Percentiles rank a stretch among this genome's conserved stretches.
Conservation (phyloP, 2,797 vertebrate genomes). For the Pipistrellus pipistrellus region DNA sequence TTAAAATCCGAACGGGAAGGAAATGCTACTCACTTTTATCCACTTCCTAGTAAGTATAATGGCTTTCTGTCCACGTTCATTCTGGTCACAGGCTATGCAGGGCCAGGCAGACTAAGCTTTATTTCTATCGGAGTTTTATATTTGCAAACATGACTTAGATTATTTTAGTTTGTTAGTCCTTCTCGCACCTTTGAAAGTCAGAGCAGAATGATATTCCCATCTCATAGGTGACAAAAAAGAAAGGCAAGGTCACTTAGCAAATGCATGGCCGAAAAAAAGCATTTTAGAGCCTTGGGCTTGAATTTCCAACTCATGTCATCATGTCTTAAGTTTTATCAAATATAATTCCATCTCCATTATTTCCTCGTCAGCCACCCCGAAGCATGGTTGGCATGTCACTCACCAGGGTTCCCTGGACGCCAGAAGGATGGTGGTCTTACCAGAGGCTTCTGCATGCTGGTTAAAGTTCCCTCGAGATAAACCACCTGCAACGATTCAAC, state of each 20-base stretch:
- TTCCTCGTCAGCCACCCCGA: not conserved
- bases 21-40: conserved; percentile 74
- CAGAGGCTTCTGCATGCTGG: not conserved
- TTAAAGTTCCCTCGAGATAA: not conserved
- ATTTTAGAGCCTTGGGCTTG: not conserved
- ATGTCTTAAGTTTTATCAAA: not conserved
- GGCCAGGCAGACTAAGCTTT: not conserved
- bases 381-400: not conserved
- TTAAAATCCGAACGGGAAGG: conserved; percentile 72
- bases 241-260: conserved; percentile 37
- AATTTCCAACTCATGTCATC: not conserved
- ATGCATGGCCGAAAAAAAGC: not conserved
- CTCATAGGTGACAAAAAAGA: not conserved
- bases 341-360: not conserved
- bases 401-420: not conserved
- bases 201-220: conserved; percentile 32
- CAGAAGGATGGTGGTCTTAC: fast-evolving
- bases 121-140: conserved; percentile 15
- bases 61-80: conserved; percentile 57
- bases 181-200: conserved; percentile 5
- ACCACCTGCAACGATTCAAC: fast-evolving
- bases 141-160: conserved; percentile 15
- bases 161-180: conserved; percentile 4
- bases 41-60: conserved; percentile 69
- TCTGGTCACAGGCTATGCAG: not conserved